Percentiles rank a stretch among this genome's conserved stretches.
Conservation (phyloP, 2,888 invertebrate genomes). For the Nomada lathburiana region DNA sequence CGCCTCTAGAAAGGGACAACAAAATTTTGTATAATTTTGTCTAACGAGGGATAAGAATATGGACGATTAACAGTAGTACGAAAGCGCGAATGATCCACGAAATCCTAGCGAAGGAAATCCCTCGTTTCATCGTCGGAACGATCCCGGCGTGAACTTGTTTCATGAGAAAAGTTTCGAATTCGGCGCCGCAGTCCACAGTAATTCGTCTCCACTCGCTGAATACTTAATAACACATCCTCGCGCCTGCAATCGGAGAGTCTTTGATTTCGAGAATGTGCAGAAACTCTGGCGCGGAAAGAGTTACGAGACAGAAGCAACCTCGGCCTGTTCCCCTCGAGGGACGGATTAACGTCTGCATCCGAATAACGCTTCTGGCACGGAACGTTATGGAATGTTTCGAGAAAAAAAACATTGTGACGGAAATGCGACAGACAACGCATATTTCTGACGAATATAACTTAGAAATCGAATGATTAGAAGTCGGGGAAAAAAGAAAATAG, state of each 20-base stretch:
- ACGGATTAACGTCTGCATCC: constrained; percentile 31
- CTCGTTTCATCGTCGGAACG: neutral
- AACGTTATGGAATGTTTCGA: neutral
- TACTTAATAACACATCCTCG: constrained; percentile 54
- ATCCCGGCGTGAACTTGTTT: constrained; percentile 42
- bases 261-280: constrained; percentile 48
- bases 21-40: neutral
- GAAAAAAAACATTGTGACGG: too few species aligned
- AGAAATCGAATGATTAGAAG: too few species aligned
- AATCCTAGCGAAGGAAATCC: constrained; percentile 13
- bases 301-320: constrained; percentile 32
- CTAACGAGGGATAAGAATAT: neutral
- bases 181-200: constrained; percentile 40
- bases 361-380: constrained; percentile 26
- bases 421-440: too few species aligned
- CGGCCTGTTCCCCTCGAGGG: constrained; percentile 24
- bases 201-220: constrained; percentile 56
- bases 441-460: too few species aligned
- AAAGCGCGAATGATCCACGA: constrained; percentile 21
- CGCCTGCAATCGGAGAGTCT: constrained; percentile 52
- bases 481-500: too few species aligned
- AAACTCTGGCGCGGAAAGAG: constrained; percentile 43
- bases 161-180: constrained; percentile 59
- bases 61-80: constrained; percentile 21
- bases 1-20: neutral